Evolutionary conservation across 1,140 invertebrate genomes (phyloP).

Genomic region (Delia radicum): DNA sequence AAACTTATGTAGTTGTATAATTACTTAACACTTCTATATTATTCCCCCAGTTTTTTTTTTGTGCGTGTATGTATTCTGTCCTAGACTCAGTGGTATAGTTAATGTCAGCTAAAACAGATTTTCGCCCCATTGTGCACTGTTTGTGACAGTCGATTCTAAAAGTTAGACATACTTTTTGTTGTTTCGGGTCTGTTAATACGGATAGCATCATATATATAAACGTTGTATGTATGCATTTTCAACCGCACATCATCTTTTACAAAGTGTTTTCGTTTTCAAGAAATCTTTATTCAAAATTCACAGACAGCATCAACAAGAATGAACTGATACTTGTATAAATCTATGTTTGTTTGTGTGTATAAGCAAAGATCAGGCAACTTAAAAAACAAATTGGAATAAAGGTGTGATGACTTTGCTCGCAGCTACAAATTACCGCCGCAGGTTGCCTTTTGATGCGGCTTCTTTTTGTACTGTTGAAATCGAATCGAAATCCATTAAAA

Average conservation of each 20-base stretch:
- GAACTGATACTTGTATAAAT: neutral
- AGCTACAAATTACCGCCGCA: conserved; percentile 22
- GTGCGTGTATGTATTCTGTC: too few species aligned
- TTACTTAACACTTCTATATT: too few species aligned
- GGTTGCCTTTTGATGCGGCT: conserved; percentile 6
- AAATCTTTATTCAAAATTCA: neutral
- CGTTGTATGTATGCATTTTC: too few species aligned
- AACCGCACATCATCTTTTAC: neutral
- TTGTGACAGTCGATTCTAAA: too few species aligned
- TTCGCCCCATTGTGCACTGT: too few species aligned
- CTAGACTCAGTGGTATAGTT: too few species aligned
- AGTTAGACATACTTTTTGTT: too few species aligned
- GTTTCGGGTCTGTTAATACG: too few species aligned
- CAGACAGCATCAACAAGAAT: neutral
- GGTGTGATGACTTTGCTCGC: conserved; percentile 22
- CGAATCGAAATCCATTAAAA: conserved; percentile 21
- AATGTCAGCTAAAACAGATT: too few species aligned
- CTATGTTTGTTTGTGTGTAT: neutral
- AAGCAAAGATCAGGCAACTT: neutral
- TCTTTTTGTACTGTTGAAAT: conserved; percentile 11
- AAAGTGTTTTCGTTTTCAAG: neutral
- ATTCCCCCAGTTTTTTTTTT: too few species aligned
- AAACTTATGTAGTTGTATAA: too few species aligned
- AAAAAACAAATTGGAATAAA: conserved; percentile 5
- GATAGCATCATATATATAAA: too few species aligned